Evolutionary conservation across 2,888 invertebrate species (phyloP), one percentile per base, ranked within the genome.

Genomic region (Eupithecia pulchellata): DNA sequence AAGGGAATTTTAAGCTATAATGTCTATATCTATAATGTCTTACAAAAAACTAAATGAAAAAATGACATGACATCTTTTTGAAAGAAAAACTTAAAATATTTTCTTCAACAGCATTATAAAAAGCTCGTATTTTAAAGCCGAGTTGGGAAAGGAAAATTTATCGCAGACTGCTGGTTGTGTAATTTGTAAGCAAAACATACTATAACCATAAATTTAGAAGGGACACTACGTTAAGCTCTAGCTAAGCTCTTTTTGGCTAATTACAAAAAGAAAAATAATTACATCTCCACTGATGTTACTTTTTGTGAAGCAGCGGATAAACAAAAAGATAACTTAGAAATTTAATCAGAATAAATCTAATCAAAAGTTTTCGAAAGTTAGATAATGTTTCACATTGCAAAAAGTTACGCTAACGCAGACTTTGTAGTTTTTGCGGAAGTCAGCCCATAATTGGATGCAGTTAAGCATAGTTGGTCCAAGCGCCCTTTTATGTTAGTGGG

Each of bases 121-220:
- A 52, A 52, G 52, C 52, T 52, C 52, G 5, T 52, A 52, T 52
- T 52, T 25, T 52, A 13, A 52, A 52, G 52, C 25, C 11, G 25
- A 52, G 13, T 52, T 52, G 25, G 25, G 25, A 25, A 52, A 25
- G 52, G 25, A 25, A 25, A 52, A 52, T 52, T 52, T 52, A 52
- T 52, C 9, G 52, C 25, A 52, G 52, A 13, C 25, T 25, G 52
- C 25, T 52, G 52, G 20, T 47, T 47, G 3, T 11, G 47, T 52
- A 52, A 52, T 52, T 52, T 52, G 13, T 52, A 52, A 52, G 52
- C 25, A 52, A 52, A 52, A 25, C 25, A 25, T 25, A 52, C 20
- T 52, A 25, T 52, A 25, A 13, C 52, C 52, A 52, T 52, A 52
- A 52, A 52, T 52, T 52, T 25, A 52, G 52, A 52, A 20, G 11